These are phyloP conservation scores for Brachynemurus nebulosus DNA, from an alignment of 2,888 invertebrate species.

Conservation along the genomic window DNA sequence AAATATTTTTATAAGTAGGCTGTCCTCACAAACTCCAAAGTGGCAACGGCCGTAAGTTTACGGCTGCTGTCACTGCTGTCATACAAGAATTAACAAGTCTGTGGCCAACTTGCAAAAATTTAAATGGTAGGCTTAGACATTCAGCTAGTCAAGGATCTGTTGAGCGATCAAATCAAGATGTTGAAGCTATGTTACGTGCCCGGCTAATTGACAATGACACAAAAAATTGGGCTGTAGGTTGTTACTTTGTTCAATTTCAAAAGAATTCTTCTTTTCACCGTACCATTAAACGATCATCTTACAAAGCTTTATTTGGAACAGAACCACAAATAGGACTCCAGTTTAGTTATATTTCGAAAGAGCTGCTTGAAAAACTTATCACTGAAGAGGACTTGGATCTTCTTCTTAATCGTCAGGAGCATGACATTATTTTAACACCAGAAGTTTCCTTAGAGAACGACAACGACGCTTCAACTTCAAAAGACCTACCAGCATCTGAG, in stretches of 20 bases:
- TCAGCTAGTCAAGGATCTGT: too few species aligned
- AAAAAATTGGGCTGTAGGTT: slow-evolving; percentile 1
- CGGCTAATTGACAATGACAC: background rate
- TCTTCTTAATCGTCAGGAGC: too few species aligned
- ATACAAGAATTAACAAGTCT: slow-evolving; percentile 11
- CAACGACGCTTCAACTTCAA: too few species aligned
- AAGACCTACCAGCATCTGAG: too few species aligned
- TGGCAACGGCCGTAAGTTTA: slow-evolving; percentile 12
- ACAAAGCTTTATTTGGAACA: background rate
- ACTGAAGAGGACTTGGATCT: background rate
- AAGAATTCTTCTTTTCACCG: background rate
- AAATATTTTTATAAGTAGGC: slow-evolving; percentile 14
- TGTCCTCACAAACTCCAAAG: slow-evolving; percentile 4
- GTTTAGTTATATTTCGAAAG: background rate
- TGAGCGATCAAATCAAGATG: slow-evolving; percentile 11
- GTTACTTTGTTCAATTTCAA: too few species aligned
- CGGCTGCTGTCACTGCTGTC: slow-evolving; percentile 13
- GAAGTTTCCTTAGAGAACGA: too few species aligned
- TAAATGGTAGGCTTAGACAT: slow-evolving; percentile 7
- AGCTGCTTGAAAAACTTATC: background rate
- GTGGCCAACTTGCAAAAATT: slow-evolving; percentile 14
- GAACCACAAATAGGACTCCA: background rate
- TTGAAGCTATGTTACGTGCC: slow-evolving; percentile 11
- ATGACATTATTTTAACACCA: too few species aligned
- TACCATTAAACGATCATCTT: background rate